phyloP scores from a whole-genome alignment of 1,140 invertebrate genomes.

The Colletes latitarsis region DNA sequence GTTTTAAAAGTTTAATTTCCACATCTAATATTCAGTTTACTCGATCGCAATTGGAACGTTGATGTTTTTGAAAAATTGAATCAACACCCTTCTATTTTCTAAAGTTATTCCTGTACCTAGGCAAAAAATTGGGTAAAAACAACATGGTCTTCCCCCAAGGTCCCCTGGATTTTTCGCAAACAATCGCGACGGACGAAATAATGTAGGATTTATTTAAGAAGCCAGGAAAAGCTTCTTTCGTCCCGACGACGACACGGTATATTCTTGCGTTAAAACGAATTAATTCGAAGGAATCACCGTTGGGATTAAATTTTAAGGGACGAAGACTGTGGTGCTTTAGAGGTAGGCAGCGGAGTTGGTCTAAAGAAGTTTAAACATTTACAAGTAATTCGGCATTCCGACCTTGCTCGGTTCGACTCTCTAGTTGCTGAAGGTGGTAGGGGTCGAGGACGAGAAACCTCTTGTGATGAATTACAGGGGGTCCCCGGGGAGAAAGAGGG shows the following conservation, averaged over 20 bases:
- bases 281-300: conserved; percentile 9
- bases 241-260: not conserved
- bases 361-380: conserved; percentile 52
- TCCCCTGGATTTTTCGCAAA: not conserved
- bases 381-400: conserved; percentile 48
- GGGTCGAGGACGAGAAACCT: conserved; percentile 48
- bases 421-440: conserved; percentile 1
- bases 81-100: no score
- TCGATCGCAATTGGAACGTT: no score
- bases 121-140: no score
- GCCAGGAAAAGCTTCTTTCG: not conserved
- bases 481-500: conserved; percentile 31
- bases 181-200: not conserved
- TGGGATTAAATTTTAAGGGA: conserved; percentile 32
- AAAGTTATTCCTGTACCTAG: no score
- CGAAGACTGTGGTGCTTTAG: not conserved
- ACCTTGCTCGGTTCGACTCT: conserved; percentile 24
- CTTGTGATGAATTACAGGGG: conserved; percentile 54
- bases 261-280: not conserved
- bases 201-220: not conserved
- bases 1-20: no score
- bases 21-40: no score
- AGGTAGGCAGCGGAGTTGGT: no score
- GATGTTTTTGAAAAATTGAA: no score
- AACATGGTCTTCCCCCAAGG: no score